Base-by-base conservation (phyloP, 2,888 invertebrate species). In the Drosophila putrida region DNA sequence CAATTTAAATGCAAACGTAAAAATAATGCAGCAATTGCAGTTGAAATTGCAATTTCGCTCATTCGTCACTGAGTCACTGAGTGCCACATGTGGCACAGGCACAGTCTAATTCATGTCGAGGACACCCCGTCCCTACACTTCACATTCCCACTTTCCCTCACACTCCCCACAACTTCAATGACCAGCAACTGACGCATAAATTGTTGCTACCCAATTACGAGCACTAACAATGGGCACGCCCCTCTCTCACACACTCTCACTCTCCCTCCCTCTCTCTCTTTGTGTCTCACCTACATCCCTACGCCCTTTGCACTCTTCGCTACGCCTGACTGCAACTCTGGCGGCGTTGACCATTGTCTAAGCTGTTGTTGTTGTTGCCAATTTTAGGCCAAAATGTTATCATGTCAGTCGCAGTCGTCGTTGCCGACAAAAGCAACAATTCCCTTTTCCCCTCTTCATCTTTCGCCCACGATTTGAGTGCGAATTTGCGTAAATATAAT, bases 311-410 rank as follows among this genome's bases (percentile, higher is more conserved):
- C n/a, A 3, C 8, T 2, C 62, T 6, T 11, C 33, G 46, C 35
- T 55, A 15, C 69, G 55, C 51, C 38, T 39, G 47, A 71, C 65
- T 71, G 61, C 74, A 53, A 54, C 60, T 70, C 66, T 59, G 66
- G 47, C 49, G 62, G 47, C 67, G 61, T 64, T 64, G 74, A 59
- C 64, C 75, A 78, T 75, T 78, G 78, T 76, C 75, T 78, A 55
- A 76, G 77, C 64, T 69, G 60, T 44, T 63, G 71, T 79, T 82
- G 73, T 86, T 87, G 89, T 85, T 86, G 86, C 88, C 88, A 89
- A 89, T 89, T 87, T 89, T 88, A 88, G 88, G 84, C 83, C 84
- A 88, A 82, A 85, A 88, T 86, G 85, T 85, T 85, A 88, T 85
- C 85, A 86, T 85, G 85, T 85, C 84, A 86, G 65, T 83, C 78